A percentile compares a stretch with the other conserved stretches of the same genome.
Conservation (phyloP, 2,113 vertebrate genomes). For the Prunella himalayana region DNA sequence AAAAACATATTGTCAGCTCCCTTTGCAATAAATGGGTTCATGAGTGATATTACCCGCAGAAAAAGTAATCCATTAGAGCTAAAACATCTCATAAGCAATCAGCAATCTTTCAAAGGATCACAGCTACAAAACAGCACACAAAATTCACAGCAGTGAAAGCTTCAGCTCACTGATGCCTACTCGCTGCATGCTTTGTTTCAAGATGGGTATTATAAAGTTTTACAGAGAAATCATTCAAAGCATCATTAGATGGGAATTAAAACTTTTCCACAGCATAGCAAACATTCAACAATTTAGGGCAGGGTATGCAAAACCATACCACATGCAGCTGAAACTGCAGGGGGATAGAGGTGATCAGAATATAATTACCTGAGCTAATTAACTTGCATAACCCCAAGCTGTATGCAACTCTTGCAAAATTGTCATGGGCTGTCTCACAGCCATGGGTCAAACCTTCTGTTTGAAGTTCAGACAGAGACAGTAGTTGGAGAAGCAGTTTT, state of each 20-base stretch:
- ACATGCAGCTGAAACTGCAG: constrained; percentile 16
- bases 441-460: not conserved
- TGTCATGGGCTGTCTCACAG: not conserved
- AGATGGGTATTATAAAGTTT: not conserved
- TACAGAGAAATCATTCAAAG: not conserved
- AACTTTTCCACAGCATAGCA: not conserved
- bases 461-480: not conserved
- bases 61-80: not conserved
- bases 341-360: constrained; percentile 14
- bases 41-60: not conserved
- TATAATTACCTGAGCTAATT: constrained; percentile 56
- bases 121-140: not conserved
- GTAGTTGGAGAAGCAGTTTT: not conserved
- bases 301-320: not conserved
- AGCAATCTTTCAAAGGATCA: not conserved
- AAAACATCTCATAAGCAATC: not conserved
- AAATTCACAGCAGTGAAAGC: not conserved
- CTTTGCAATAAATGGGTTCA: not conserved
- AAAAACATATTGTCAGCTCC: not conserved
- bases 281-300: constrained; percentile 2
- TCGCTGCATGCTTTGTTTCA: not conserved
- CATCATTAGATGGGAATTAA: not conserved
- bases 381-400: constrained; percentile 40
- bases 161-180: not conserved
- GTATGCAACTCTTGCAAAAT: not conserved